Base-by-base conservation (phyloP, 1,140 invertebrate species). In the Euura lappo region DNA sequence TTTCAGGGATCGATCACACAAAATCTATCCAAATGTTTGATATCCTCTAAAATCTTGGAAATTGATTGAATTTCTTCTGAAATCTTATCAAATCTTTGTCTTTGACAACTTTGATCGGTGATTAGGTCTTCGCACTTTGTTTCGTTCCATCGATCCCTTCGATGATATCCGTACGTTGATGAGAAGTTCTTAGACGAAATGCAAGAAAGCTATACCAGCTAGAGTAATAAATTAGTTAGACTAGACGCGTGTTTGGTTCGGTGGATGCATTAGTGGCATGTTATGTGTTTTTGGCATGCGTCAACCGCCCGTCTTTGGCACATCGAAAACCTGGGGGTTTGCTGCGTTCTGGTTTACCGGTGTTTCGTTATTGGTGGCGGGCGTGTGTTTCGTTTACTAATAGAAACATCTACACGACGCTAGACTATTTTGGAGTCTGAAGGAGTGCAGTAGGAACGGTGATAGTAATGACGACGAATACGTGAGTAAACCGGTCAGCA, bases 331-430 rank as follows among this genome's bases (percentile, higher is more conserved):
- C 51, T 60, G 51, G 8, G 71, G 74, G 71, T 74, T 69, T 69
- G 73, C 71, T 51, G 44, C 45, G 81, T 83, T 78, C 81, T 82
- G 81, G 79, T 72, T 80, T 28, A 8, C 81, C 80, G 79, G 76
- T 77, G 8, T 83, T 82, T 86, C 79, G 85, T 80, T 28, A 28
- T 28, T 83, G 88, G 86, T 88, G 87, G 83, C 88, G 88, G 87
- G 28, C 28, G 28, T 1, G 28, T 28, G 28, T 85, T 89, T 85
- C 84, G 79, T 86, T 85, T 81, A 85, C 85, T 86, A 86, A 86
- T 90, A 91, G 89, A 91, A 91, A 90, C 89, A 91, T 85, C 90
- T 90, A 86, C 89, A 90, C 88, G 90, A 91, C 81, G 90, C 90
- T 80, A 88, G 87, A 84, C 87, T 90, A 73, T 91, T 87, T 89